Base-by-base conservation (phyloP, 1,140 invertebrate genomes). In the Diachasmimorpha longicaudata region DNA sequence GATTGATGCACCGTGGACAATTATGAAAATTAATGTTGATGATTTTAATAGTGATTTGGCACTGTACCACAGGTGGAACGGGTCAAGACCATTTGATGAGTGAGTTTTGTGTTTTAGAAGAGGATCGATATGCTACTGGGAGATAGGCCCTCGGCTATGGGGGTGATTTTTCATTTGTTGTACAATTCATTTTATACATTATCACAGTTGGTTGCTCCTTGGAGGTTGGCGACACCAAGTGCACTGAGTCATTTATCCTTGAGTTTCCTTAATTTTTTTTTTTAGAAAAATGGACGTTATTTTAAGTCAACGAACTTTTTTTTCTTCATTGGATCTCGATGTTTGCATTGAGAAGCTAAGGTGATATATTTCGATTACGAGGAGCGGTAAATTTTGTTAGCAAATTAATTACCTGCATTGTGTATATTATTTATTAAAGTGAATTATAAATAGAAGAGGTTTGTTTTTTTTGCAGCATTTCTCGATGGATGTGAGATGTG, bases 101-200 rank as follows among this genome's bases (percentile, higher is more conserved):
- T 39, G 19, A 70, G 39, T 25, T 67, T 37, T 67, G 6, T 25
- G 5, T 25, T 37, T 25, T 25, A 31, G 63, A 37, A 19, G 23
- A 23, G 23, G 44, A 31, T 31, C 4, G 10, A 46, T 42, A 9
- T 71, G 10, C 4, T 48, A 9, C 11, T 21, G 14, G 21, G 14
- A 42, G 16, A 23, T 48, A 23, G 14, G 42, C 31, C 31, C 31
- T 31, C 31, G 31, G 31, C 31, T 39, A 13, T 4, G 16, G 4
- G 16, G 68, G n/a, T 5, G 44, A 70, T 71, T 23, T 25, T 48
- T 71, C 23, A 71, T 71, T 39, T 48, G 70, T 71, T 71, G 70
- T 71, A 71, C 70, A 71, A 71, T 71, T 71, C 48, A 71, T 71
- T 71, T 71, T 23, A 46, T 44, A 21, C 19, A 70, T 19, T 70